These are phyloP conservation scores for Ptychochromis oligacanthus DNA, from an alignment of 2,113 vertebrate genomes.

Conservation along the genomic window DNA sequence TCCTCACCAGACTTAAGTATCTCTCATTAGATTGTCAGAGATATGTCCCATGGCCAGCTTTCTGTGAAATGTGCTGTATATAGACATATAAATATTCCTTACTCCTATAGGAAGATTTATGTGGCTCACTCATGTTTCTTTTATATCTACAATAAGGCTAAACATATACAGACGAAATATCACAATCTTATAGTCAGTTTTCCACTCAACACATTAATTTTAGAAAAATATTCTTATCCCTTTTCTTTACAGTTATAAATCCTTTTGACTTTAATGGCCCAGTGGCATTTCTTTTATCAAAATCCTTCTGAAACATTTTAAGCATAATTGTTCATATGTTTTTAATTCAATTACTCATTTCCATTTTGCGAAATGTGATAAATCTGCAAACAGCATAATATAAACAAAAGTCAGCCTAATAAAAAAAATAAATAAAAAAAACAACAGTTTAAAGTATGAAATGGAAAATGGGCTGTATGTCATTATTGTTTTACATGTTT, in stretches of 20 bases:
- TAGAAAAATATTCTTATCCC: neutral
- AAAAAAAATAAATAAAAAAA: too few relatives aligned
- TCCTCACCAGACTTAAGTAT: neutral
- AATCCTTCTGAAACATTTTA: neutral
- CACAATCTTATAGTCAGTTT: neutral
- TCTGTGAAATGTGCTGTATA: neutral
- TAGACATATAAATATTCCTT: neutral
- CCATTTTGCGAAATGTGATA: too few relatives aligned
- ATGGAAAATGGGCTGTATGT: neutral
- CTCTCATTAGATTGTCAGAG: neutral
- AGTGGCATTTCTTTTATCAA: neutral
- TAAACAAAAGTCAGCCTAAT: neutral
- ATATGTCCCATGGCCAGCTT: neutral
- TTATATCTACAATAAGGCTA: neutral
- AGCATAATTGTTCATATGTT: neutral
- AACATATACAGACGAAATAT: neutral
- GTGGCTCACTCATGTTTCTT: neutral
- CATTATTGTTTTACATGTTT: neutral
- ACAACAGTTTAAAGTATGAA: neutral
- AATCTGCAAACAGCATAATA: too few relatives aligned
- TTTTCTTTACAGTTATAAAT: conserved; percentile 3
- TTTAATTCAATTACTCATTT: too few relatives aligned
- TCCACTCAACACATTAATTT: neutral
- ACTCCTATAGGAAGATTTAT: neutral
- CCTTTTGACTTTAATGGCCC: neutral